Conservation (phyloP, 2,113 vertebrate genomes). For the Poicephalus gulielmi region DNA sequence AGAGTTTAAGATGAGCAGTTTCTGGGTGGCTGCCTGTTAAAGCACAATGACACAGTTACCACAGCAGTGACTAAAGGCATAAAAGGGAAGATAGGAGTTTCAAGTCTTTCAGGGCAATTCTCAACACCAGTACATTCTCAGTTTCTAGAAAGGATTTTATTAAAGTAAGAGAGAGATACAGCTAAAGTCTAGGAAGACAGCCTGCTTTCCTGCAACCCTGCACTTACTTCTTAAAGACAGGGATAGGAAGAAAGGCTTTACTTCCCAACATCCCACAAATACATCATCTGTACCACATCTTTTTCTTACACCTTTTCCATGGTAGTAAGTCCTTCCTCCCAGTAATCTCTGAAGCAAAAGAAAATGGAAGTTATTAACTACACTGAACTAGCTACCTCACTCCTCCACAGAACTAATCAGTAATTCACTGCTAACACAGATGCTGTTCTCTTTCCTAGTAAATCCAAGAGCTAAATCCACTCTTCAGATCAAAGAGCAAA, state of each 20-base stretch:
- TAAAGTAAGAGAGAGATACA: background rate
- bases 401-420: background rate
- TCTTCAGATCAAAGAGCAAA: background rate
- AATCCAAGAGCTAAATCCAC: background rate
- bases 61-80: background rate
- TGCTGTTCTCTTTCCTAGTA: background rate
- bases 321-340: background rate
- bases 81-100: background rate
- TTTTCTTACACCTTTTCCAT: background rate
- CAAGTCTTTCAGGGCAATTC: background rate
- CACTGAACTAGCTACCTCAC: background rate
- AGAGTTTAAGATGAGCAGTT: background rate
- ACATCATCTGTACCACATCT: background rate
- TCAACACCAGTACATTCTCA: background rate
- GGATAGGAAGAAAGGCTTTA: background rate
- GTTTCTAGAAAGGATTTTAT: background rate
- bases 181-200: background rate
- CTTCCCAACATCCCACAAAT: background rate
- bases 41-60: rapidly evolving
- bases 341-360: background rate
- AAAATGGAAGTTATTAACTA: background rate
- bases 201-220: background rate
- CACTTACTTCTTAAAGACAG: background rate
- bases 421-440: background rate
- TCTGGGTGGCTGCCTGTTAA: background rate